Conservation (phyloP, 2,797 vertebrate species). For the Myotis daubentonii region DNA sequence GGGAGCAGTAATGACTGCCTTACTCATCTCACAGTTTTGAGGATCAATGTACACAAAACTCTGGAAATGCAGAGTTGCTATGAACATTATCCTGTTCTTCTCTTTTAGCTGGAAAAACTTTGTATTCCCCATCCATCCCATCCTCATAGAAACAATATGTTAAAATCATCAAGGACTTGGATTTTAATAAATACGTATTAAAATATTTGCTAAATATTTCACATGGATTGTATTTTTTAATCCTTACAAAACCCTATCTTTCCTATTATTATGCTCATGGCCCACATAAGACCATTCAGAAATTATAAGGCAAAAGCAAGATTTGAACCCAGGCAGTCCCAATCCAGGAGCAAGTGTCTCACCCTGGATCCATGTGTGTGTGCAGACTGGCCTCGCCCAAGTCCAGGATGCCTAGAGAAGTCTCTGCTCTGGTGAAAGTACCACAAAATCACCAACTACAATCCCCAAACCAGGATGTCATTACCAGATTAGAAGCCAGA, state of each 20-base stretch:
- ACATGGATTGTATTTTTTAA: not conserved
- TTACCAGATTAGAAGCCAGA: not conserved
- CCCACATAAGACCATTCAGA: not conserved
- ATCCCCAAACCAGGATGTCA: not conserved
- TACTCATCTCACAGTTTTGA: not conserved
- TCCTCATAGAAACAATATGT: not conserved
- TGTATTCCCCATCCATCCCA: not conserved
- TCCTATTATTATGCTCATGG: not conserved
- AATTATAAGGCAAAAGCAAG: not conserved
- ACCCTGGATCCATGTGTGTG: accelerated
- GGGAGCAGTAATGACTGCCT: not conserved
- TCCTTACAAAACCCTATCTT: not conserved
- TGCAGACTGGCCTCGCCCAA: not conserved
- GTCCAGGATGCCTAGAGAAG: not conserved
- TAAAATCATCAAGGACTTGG: not conserved
- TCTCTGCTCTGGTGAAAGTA: not conserved
- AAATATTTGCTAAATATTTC: conserved; percentile 8
- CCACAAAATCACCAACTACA: not conserved
- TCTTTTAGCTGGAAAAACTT: not conserved
- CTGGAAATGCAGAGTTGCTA: not conserved
- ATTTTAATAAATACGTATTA: not conserved
- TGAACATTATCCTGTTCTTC: not conserved
- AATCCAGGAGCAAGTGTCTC: not conserved
- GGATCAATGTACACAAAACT: not conserved
- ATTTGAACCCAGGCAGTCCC: not conserved